Evolutionary conservation across 2,888 invertebrate genomes (phyloP), one percentile per base, ranked within the genome.

Genomic region (Elmis aenea): DNA sequence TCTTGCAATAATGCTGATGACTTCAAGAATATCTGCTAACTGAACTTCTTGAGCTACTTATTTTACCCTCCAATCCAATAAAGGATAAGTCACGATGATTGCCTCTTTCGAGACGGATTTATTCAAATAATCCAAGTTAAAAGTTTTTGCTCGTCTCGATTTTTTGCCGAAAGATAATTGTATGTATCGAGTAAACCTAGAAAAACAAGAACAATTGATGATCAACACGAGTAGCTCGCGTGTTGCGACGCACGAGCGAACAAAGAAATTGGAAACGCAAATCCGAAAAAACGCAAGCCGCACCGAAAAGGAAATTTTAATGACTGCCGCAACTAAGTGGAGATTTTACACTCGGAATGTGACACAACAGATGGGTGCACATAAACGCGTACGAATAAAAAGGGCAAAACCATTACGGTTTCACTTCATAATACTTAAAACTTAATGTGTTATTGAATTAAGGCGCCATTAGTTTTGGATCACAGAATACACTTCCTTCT

Each of bases 1-100:
- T 59, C 55, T 57, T 38, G 48, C 54, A 51, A 55, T 59, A 59
- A 57, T 48, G 59, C 54, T 58, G 59, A 59, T 59, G 59, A 58
- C 52, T 50, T 35, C 35, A 29, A 34, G 36, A 40, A 35, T 35
- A 35, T 38, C 37, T 23, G 9, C 24, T 15, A 24, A 24, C 24
- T 24, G 30, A 37, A 38, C 30, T 31, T 27, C 42, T 38, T 37
- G 35, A 38, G 26, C 38, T 32, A 31, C 38, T 42, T 35, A n/a
- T n/a, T 31, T 38, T 26, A 33, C 38, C 33, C 38, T 32, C 42
- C 34, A 33, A 27, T 25, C 13, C 25, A 12, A n/a, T 11, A 25
- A 22, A 9, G 33, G 33, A 31, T 26, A 31, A 31, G 18, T 35
- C 26, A 26, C 27, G 13, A 24, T 26, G 35, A 35, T 40, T 32